phyloP scores from a whole-genome alignment of 35 echinoderm and acorn worm species.

The Eucidaris tribuloides region DNA sequence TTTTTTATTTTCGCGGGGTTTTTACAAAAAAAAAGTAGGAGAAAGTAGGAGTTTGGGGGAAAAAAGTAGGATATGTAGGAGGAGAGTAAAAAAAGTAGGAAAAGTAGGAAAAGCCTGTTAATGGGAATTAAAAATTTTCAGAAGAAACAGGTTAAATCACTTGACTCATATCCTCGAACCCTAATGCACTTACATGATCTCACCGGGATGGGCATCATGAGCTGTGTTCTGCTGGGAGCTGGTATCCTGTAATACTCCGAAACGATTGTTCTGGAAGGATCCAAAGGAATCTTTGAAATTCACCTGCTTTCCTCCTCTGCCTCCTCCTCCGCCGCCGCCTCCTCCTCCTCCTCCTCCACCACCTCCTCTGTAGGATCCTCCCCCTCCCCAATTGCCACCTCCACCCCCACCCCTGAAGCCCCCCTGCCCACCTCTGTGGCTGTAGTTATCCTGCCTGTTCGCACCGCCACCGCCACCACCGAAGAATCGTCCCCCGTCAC shows the following conservation, averaged over 20 bases:
- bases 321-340: conserved; percentile 13
- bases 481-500: background rate
- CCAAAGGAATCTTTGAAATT: conserved; percentile 26
- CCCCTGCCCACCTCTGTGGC: background rate
- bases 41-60: too few relatives aligned
- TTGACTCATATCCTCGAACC: too few relatives aligned
- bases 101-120: too few relatives aligned
- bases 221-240: background rate
- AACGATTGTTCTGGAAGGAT: background rate
- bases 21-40: too few relatives aligned
- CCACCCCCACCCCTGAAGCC: background rate
- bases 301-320: conserved; percentile 7
- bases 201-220: background rate
- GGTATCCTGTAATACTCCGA: conserved; percentile 1
- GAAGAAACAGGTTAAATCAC: too few relatives aligned
- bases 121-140: too few relatives aligned
- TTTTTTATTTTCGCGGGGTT: too few relatives aligned
- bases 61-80: too few relatives aligned
- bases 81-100: too few relatives aligned
- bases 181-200: conserved; percentile 47
- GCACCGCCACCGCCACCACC: background rate
- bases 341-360: background rate
- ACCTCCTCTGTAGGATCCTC: background rate
- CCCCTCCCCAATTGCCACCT: conserved; percentile 1
- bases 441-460: background rate